Conservation (phyloP, 2,888 invertebrate species). For the Synergus japonicus region DNA sequence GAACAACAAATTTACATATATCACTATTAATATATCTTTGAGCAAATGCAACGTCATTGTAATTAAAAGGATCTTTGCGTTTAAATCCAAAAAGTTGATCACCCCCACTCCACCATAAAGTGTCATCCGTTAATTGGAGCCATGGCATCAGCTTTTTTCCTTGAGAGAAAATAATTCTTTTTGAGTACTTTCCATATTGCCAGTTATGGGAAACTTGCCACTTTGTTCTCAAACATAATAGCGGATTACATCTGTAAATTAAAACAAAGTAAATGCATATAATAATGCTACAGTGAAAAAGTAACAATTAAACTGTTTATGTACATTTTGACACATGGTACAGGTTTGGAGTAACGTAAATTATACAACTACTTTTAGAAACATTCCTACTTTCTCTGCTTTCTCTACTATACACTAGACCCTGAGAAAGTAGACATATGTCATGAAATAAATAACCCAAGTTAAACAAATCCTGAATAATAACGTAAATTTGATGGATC, state of each 20-base stretch:
- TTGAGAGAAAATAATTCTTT: conserved; percentile 77
- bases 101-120: conserved; percentile 80
- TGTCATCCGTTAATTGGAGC: conserved; percentile 78
- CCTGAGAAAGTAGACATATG: too few relatives aligned
- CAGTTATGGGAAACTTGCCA: conserved; percentile 79
- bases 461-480: too few relatives aligned
- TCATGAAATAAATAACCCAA: too few relatives aligned
- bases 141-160: conserved; percentile 79
- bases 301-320: background rate
- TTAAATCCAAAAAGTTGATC: conserved; percentile 67
- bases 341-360: too few relatives aligned
- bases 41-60: conserved; percentile 56
- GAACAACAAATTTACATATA: conserved; percentile 78
- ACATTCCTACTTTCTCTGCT: too few relatives aligned
- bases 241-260: conserved; percentile 69
- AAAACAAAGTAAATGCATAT: background rate
- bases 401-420: too few relatives aligned
- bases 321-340: too few relatives aligned
- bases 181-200: conserved; percentile 79
- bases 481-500: too few relatives aligned
- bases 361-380: too few relatives aligned
- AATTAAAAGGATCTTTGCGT: conserved; percentile 70
- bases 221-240: conserved; percentile 73
- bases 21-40: conserved; percentile 69
- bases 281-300: background rate